Percentiles rank a stretch among this genome's conserved stretches.
Conservation (phyloP, 1,140 invertebrate species). For the Drosophila ironensis region DNA sequence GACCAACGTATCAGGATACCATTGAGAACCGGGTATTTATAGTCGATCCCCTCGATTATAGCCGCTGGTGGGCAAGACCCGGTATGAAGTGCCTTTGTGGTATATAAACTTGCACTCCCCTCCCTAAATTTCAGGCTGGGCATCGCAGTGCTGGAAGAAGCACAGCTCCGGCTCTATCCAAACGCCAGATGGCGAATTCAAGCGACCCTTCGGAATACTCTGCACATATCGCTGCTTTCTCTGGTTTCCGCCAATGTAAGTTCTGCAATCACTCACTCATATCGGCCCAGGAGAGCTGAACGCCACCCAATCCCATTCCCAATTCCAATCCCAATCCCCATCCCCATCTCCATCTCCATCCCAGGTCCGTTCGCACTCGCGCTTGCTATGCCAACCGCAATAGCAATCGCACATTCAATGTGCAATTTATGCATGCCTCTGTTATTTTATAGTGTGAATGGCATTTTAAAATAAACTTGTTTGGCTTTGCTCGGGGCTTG, state of each 20-base stretch:
- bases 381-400: too few species aligned
- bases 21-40: too few species aligned
- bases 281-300: too few species aligned
- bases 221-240: conserved; percentile 81
- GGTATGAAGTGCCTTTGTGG: too few species aligned
- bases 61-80: too few species aligned
- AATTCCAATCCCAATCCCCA: not conserved
- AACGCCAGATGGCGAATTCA: conserved; percentile 78
- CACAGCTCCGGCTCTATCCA: conserved; percentile 79
- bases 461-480: conserved; percentile 73
- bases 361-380: too few species aligned
- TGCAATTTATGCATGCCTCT: conserved; percentile 62
- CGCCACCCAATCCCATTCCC: conserved; percentile 1
- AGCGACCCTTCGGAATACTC: conserved; percentile 78
- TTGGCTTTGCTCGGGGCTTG: conserved; percentile 24
- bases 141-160: conserved; percentile 77
- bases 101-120: too few species aligned
- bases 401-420: conserved; percentile 34
- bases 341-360: too few species aligned
- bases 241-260: conserved; percentile 81
- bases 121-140: conserved; percentile 72
- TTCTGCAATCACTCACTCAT: conserved; percentile 60
- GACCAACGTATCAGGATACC: too few species aligned
- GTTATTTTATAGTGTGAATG: conserved; percentile 68
- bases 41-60: too few species aligned